Conservation (phyloP, 2,113 vertebrate genomes). For the Labrus mixtus region DNA sequence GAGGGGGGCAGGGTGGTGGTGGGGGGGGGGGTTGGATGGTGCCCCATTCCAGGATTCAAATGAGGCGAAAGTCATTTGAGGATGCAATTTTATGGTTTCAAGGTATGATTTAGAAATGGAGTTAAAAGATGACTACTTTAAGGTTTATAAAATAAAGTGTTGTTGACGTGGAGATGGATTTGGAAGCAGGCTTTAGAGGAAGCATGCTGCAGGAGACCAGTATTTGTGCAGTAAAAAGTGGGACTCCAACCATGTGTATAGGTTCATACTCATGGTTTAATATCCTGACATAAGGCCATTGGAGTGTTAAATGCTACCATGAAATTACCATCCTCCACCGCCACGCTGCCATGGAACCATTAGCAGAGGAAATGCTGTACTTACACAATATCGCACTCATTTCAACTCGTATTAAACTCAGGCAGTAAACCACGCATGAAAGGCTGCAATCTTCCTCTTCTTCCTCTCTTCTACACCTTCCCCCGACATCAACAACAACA, state of each 20-base stretch:
- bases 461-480: slow-evolving; percentile 4
- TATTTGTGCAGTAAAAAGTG: neutral
- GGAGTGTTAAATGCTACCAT: slow-evolving; percentile 32
- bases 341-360: slow-evolving; percentile 50
- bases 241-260: neutral
- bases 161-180: neutral
- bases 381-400: slow-evolving; percentile 58
- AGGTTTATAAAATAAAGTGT: neutral
- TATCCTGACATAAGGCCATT: slow-evolving; percentile 26
- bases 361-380: slow-evolving; percentile 61
- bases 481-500: slow-evolving; percentile 1
- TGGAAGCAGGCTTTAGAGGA: neutral
- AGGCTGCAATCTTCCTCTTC: slow-evolving; percentile 33
- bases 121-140: slow-evolving; percentile 5
- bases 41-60: slow-evolving; percentile 16
- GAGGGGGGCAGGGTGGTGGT: neutral
- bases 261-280: slow-evolving; percentile 27
- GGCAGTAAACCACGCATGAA: slow-evolving; percentile 65
- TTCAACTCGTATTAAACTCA: slow-evolving; percentile 63
- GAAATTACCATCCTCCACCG: slow-evolving; percentile 35
- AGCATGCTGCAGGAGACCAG: slow-evolving; percentile 5
- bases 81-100: slow-evolving; percentile 5
- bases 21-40: too few species aligned
- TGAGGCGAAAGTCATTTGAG: slow-evolving; percentile 27
- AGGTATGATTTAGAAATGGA: neutral